Conservation (phyloP, 2,888 invertebrate species). For the Diarsia mendica region DNA sequence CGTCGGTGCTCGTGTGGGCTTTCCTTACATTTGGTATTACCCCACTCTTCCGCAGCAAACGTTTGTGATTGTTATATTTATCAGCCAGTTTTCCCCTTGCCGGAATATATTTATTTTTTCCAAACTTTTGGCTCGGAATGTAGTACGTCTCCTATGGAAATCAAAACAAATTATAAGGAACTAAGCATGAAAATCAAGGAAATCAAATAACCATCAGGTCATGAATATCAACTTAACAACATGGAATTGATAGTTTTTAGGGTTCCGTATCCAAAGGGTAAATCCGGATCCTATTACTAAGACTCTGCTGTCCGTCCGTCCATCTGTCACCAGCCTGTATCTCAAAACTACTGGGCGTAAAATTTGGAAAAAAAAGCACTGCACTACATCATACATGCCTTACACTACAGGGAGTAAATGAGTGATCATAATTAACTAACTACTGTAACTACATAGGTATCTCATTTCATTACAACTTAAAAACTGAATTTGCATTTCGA, state of each 20-base stretch:
- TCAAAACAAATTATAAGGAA: not conserved
- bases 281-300: too few species aligned
- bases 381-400: too few species aligned
- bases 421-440: too few species aligned
- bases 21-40: not conserved
- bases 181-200: not conserved
- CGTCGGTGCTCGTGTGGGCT: not conserved
- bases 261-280: not conserved
- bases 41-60: not conserved
- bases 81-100: not conserved
- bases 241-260: not conserved
- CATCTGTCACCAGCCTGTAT: too few species aligned
- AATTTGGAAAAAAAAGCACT: too few species aligned
- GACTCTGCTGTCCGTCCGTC: too few species aligned
- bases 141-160: not conserved
- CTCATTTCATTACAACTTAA: too few species aligned
- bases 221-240: not conserved
- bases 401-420: too few species aligned
- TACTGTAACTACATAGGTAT: too few species aligned
- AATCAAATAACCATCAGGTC: not conserved
- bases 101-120: not conserved
- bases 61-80: not conserved
- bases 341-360: too few species aligned
- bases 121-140: not conserved
- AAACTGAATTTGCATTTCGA: too few species aligned